Conservation (phyloP, 2,888 invertebrate genomes). For the Clostera curtula region DNA sequence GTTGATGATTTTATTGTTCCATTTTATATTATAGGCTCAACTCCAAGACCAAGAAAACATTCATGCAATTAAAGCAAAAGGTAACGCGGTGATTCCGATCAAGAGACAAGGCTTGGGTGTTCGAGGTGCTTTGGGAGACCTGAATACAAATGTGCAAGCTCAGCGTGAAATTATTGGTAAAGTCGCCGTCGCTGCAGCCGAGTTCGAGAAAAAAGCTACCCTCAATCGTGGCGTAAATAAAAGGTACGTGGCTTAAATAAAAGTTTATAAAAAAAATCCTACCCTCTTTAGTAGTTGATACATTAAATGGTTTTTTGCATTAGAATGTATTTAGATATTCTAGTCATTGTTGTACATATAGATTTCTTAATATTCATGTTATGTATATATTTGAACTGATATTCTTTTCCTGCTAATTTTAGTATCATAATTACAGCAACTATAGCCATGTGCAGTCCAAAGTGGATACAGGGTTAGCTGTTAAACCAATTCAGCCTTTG, state of each 20-base stretch:
- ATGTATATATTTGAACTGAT: slow-evolving; percentile 13
- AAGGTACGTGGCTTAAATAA: slow-evolving; percentile 38
- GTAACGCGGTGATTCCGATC: slow-evolving; percentile 30
- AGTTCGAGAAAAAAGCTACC: slow-evolving; percentile 54
- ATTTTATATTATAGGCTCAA: slow-evolving; percentile 28
- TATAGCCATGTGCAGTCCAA: slow-evolving; percentile 67
- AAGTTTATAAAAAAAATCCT: slow-evolving; percentile 28
- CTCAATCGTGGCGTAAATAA: slow-evolving; percentile 30
- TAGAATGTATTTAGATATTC: too few relatives aligned
- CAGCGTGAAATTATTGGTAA: slow-evolving; percentile 49
- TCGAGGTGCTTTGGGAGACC: slow-evolving; percentile 59
- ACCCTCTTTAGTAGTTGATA: slow-evolving; percentile 4
- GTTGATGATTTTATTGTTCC: slow-evolving; percentile 2
- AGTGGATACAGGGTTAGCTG: slow-evolving; percentile 54
- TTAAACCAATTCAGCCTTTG: slow-evolving; percentile 36
- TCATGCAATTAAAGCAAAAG: slow-evolving; percentile 43
- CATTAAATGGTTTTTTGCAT: too few relatives aligned
- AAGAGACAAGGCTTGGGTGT: slow-evolving; percentile 45
- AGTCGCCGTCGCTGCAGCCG: slow-evolving; percentile 44
- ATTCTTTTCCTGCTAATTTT: slow-evolving; percentile 1
- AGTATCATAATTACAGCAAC: slow-evolving; percentile 31
- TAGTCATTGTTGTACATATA: slow-evolving; percentile 8
- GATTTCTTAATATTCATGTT: background rate
- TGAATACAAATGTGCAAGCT: slow-evolving; percentile 52
- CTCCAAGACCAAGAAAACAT: slow-evolving; percentile 60